Conservation (phyloP, 2,113 vertebrate genomes). For the Prionailurus viverrinus region DNA sequence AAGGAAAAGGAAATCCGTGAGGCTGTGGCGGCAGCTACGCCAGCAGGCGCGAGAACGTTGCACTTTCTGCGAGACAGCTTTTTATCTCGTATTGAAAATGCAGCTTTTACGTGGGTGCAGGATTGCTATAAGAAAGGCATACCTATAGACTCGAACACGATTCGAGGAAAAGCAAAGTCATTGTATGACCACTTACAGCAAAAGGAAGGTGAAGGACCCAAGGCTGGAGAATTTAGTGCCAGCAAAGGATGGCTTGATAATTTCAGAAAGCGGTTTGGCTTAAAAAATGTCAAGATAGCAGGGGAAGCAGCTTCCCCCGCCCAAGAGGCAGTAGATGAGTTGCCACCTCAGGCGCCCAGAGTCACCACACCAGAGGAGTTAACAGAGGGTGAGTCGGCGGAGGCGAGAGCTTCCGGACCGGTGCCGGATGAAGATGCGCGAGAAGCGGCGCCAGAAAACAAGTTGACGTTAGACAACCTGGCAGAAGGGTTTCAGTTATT, state of each 20-base stretch:
- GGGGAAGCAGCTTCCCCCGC: background rate
- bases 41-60: background rate
- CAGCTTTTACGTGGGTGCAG: background rate
- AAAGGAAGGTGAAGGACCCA: background rate
- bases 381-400: background rate
- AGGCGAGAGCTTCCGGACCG: background rate
- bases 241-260: background rate
- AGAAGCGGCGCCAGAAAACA: background rate
- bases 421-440: background rate
- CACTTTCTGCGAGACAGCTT: background rate
- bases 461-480: background rate
- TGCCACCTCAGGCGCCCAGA: background rate
- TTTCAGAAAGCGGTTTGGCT: background rate
- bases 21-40: background rate
- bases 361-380: background rate
- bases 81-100: background rate
- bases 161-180: background rate
- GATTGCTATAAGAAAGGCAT: background rate
- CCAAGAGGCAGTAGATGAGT: background rate
- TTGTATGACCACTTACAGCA: background rate
- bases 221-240: background rate
- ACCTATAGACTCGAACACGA: background rate
- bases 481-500: background rate
- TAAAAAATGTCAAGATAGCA: background rate
- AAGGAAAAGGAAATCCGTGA: background rate